Percentiles rank a stretch among this genome's conserved stretches.
Conservation (phyloP, 2,888 invertebrate genomes). For the Silvanus unidentatus region DNA sequence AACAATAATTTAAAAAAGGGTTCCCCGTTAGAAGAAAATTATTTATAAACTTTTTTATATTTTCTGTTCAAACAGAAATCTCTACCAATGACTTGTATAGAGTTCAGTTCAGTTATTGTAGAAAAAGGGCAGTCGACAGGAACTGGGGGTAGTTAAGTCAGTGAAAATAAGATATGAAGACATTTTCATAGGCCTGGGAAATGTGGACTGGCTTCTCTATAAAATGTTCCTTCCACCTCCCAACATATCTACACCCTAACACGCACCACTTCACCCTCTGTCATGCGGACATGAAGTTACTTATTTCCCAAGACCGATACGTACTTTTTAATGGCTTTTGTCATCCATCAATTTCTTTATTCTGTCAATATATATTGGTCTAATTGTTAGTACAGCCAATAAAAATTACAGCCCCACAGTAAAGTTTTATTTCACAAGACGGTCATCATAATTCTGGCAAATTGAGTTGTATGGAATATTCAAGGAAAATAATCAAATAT, state of each 20-base stretch:
- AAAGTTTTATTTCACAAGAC: no score
- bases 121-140: conserved; percentile 2
- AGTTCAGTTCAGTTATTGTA: neutral
- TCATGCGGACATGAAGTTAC: neutral
- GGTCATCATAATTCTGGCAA: no score
- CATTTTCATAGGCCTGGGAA: conserved; percentile 5
- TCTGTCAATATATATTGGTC: no score
- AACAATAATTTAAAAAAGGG: no score
- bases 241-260: neutral
- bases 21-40: no score
- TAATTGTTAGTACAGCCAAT: no score
- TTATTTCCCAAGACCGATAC: conserved; percentile 2
- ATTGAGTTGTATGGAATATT: no score
- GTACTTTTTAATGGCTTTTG: neutral
- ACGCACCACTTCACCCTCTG: neutral
- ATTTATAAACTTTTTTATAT: neutral
- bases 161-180: conserved; percentile 5
- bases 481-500: no score
- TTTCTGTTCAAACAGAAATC: neutral
- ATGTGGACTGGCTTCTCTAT: conserved; percentile 1
- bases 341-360: conserved; percentile 2
- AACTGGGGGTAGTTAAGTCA: conserved; percentile 5
- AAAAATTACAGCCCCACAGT: no score
- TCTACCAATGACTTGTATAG: conserved; percentile 1
- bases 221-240: neutral